These are phyloP conservation scores for Tenthredo distinguenda DNA, from an alignment of 2,888 invertebrate species.

Conservation along the genomic window DNA sequence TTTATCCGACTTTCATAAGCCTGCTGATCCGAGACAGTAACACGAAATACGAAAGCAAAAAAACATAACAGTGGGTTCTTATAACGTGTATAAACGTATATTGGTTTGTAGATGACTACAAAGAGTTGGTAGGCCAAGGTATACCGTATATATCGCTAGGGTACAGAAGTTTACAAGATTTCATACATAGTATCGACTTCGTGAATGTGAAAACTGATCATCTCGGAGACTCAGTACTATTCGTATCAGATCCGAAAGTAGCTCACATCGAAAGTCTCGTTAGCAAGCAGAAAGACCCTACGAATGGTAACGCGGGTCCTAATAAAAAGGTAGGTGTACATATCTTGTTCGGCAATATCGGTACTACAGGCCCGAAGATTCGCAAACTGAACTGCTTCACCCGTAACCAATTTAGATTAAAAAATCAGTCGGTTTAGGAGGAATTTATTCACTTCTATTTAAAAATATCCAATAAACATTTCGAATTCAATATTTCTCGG, in stretches of 20 bases:
- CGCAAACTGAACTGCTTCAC: too few relatives aligned
- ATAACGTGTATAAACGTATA: background rate
- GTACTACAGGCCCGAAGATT: background rate
- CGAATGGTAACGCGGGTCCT: background rate
- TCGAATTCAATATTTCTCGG: background rate
- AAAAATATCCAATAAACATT: background rate
- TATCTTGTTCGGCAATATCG: background rate
- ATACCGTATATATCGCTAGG: slow-evolving; percentile 61
- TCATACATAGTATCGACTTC: slow-evolving; percentile 53
- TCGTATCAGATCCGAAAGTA: slow-evolving; percentile 57
- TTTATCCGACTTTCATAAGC: background rate
- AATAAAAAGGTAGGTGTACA: slow-evolving; percentile 16
- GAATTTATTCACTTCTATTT: background rate
- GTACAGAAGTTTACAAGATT: slow-evolving; percentile 56
- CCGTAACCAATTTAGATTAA: too few relatives aligned
- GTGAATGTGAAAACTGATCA: slow-evolving; percentile 13
- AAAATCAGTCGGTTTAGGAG: too few relatives aligned
- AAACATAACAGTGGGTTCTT: background rate
- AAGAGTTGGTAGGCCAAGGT: slow-evolving; percentile 56
- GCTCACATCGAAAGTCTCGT: slow-evolving; percentile 60
- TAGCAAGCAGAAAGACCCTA: slow-evolving; percentile 56
- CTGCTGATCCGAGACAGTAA: background rate
- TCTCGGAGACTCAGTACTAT: slow-evolving; percentile 51
- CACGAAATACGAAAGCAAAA: background rate
- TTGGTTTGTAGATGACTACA: slow-evolving; percentile 55